Evolutionary conservation across 2,797 vertebrate species (phyloP).

Genomic region (Tragopan temminckii): DNA sequence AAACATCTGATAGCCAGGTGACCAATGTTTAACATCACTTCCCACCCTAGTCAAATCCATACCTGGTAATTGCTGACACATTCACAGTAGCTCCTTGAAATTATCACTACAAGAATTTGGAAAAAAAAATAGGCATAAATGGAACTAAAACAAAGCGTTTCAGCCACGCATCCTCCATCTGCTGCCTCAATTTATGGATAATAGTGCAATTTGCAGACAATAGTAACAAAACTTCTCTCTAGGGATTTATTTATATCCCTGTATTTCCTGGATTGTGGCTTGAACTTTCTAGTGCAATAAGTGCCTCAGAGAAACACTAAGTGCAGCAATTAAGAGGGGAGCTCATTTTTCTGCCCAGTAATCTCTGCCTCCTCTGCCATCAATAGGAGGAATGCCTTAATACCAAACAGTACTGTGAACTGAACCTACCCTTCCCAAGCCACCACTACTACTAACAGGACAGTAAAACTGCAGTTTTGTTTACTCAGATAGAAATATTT

Average conservation of each 20-base stretch:
- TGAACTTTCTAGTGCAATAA: background rate
- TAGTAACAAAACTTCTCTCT: background rate
- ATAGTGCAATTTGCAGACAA: background rate
- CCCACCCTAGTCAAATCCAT: background rate
- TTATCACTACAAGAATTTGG: background rate
- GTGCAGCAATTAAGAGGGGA: background rate
- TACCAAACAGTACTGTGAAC: background rate
- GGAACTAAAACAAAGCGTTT: background rate
- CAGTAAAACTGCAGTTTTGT: background rate
- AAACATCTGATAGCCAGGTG: background rate
- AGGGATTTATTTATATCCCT: background rate
- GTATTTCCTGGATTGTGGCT: background rate
- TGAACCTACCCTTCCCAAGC: background rate
- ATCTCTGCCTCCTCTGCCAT: background rate
- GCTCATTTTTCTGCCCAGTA: conserved; percentile 16
- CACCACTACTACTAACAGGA: background rate
- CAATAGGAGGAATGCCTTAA: background rate
- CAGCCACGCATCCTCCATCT: background rate
- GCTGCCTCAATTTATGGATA: background rate
- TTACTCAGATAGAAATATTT: background rate
- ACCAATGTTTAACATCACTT: background rate
- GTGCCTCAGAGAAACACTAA: conserved; percentile 3
- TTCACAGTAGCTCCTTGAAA: background rate
- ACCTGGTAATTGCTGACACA: background rate
- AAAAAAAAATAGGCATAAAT: background rate